A percentile compares a stretch with the other conserved stretches of the same genome.
Evolutionary conservation across 2,797 vertebrate species (phyloP).

Genomic region (Huso huso): DNA sequence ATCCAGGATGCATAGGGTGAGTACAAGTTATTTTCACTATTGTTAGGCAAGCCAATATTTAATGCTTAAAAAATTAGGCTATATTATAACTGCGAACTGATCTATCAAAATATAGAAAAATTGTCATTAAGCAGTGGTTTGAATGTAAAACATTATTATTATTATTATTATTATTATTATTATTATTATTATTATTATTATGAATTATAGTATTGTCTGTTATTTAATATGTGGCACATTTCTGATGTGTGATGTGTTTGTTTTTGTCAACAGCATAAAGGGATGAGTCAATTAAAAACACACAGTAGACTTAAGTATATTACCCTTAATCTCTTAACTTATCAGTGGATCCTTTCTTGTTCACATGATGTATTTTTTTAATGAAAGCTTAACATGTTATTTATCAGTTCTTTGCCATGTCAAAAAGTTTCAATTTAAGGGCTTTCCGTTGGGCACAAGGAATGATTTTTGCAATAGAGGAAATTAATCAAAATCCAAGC

Average conservation of each 20-base stretch:
- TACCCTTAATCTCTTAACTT: neutral
- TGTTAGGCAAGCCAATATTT: neutral
- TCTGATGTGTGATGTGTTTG: too few relatives aligned
- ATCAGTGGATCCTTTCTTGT: neutral
- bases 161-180: neutral
- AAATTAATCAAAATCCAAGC: constrained; percentile 49
- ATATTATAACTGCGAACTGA: neutral
- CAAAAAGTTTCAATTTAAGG: constrained; percentile 54
- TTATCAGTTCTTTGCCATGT: neutral
- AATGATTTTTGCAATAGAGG: constrained; percentile 58
- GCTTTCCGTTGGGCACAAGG: constrained; percentile 60
- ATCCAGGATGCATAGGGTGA: constrained; percentile 55
- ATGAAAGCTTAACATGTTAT: neutral
- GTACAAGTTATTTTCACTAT: constrained; percentile 11
- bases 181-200: too few relatives aligned
- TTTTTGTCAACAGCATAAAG: too few relatives aligned
- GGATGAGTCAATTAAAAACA: neutral
- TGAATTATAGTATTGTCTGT: too few relatives aligned
- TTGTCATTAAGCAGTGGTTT: neutral
- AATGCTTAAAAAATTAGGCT: neutral
- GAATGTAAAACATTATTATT: too few relatives aligned
- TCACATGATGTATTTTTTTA: constrained; percentile 1
- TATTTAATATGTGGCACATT: too few relatives aligned
- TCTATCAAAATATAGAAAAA: neutral
- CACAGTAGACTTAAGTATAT: neutral